Base-by-base conservation (phyloP, 2,797 vertebrate genomes). In the Epinephelus awoara region DNA sequence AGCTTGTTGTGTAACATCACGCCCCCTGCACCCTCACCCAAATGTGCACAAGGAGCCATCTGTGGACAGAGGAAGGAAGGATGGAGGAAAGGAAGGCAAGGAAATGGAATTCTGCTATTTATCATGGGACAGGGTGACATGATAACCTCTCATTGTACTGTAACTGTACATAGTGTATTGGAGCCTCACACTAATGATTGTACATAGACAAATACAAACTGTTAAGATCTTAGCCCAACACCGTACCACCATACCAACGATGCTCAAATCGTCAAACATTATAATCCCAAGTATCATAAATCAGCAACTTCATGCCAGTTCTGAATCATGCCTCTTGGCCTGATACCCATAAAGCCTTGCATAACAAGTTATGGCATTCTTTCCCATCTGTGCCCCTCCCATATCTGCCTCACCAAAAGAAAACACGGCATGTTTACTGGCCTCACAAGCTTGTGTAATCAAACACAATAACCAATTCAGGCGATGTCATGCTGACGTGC, bases 11-110 rank as follows among this genome's bases (percentile, higher is more conserved):
- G 3, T 67, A 82, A 82, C 67, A 17, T 17, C 51, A 3, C 27
- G 40, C 42, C 44, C 42, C 21, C 14, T 42, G 27, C 23, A 29
- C 74, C 27, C 21, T 42, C n/a, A 47, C 14, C 59, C 29, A 51
- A 25, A 46, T 51, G 61, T 49, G 51, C 65, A 77, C 1, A 23
- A 44, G 51, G 73, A 85, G 79, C 76, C 85, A 90, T 91, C 88
- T 87, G 86, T 87, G 79, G 69, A 77, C 73, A 44, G 46, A 80
- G 91, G 91, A 92, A 92, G 90, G 84, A 87, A 84, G 90, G 84
- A 87, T 83, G 58, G 67, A 85, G 74, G 77, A 84, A 89, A 86
- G 70, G 77, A 80, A 84, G 83, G 68, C 85, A 74, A 85, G 82
- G 86, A 88, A 89, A 90, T 85, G 83, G 79, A 89, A 78, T 80